Evolutionary conservation across 2,888 invertebrate genomes (phyloP).

Genomic region (Hyposoter dolosus): DNA sequence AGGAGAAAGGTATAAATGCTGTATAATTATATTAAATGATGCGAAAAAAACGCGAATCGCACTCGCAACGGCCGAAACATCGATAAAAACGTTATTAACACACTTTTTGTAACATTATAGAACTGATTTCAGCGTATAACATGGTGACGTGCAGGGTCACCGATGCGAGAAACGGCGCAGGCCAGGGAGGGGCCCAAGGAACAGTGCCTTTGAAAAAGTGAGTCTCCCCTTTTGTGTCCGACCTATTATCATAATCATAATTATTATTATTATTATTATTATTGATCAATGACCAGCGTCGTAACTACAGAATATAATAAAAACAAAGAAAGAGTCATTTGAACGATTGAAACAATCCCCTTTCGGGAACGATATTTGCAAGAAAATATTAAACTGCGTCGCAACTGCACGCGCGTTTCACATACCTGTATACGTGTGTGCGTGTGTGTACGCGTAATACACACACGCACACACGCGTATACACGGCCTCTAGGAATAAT

Average conservation of each 20-base stretch:
- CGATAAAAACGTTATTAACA: constrained; percentile 76
- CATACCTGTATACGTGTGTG: too few relatives aligned
- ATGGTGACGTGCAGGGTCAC: constrained; percentile 99
- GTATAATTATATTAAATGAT: not conserved
- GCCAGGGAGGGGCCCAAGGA: constrained; percentile 90
- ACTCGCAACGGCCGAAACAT: constrained; percentile 73
- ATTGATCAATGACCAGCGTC: not conserved
- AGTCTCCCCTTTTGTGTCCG: constrained; percentile 85
- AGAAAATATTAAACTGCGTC: constrained; percentile 69
- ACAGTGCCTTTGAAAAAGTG: constrained; percentile 99
- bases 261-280: constrained; percentile 44
- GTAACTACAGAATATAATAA: not conserved
- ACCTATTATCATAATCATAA: constrained; percentile 46
- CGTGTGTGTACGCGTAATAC: too few relatives aligned
- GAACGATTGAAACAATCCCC: constrained; percentile 36
- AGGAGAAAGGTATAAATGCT: constrained; percentile 94
- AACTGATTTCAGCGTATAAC: constrained; percentile 96
- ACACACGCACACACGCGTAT: constrained; percentile 69
- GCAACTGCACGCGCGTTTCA: constrained; percentile 72
- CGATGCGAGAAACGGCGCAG: constrained; percentile 95
- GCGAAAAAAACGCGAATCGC: constrained; percentile 6
- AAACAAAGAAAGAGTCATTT: constrained; percentile 35
- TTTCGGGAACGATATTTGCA: constrained; percentile 59
- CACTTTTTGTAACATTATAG: constrained; percentile 83
- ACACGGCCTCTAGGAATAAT: constrained; percentile 51